Evolutionary conservation across 1,140 invertebrate species (phyloP).

Genomic region (Uloborus diversus): DNA sequence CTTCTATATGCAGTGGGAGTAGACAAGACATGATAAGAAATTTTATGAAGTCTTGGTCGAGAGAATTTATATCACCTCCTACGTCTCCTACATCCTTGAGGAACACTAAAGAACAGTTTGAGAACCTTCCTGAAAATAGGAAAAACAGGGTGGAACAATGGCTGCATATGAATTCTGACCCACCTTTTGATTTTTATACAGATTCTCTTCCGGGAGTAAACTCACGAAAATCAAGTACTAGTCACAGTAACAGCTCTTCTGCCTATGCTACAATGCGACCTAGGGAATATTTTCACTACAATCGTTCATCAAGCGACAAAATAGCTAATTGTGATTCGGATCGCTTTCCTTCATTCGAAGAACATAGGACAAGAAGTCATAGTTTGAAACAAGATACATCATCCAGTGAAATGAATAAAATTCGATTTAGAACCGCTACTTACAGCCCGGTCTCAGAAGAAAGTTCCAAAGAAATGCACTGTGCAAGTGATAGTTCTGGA

Average conservation of each 20-base stretch:
- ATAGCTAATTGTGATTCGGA: slow-evolving; percentile 12
- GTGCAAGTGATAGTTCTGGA: slow-evolving; percentile 1
- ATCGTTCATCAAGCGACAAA: slow-evolving; percentile 51
- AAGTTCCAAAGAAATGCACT: neutral
- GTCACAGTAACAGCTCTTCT: slow-evolving; percentile 32
- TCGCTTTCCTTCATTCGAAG: slow-evolving; percentile 25
- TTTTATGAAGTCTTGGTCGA: slow-evolving; percentile 46
- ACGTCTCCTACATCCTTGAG: slow-evolving; percentile 23
- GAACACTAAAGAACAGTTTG: slow-evolving; percentile 25
- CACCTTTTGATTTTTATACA: slow-evolving; percentile 23
- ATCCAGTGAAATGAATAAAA: slow-evolving; percentile 18
- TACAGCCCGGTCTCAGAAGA: slow-evolving; percentile 49
- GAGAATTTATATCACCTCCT: slow-evolving; percentile 27
- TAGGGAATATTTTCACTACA: slow-evolving; percentile 37
- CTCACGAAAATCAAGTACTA: slow-evolving; percentile 26
- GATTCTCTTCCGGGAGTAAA: neutral
- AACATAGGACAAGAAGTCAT: slow-evolving; percentile 25
- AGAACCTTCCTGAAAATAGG: slow-evolving; percentile 29
- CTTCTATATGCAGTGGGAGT: slow-evolving; percentile 4
- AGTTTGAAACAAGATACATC: slow-evolving; percentile 24
- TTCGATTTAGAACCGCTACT: slow-evolving; percentile 13
- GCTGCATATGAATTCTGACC: slow-evolving; percentile 50
- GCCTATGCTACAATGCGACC: slow-evolving; percentile 51
- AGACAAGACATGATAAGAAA: slow-evolving; percentile 31
- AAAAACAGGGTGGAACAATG: slow-evolving; percentile 59